Evolutionary conservation across 1,140 invertebrate genomes (phyloP).

Genomic region (Notospermus geniculatus): DNA sequence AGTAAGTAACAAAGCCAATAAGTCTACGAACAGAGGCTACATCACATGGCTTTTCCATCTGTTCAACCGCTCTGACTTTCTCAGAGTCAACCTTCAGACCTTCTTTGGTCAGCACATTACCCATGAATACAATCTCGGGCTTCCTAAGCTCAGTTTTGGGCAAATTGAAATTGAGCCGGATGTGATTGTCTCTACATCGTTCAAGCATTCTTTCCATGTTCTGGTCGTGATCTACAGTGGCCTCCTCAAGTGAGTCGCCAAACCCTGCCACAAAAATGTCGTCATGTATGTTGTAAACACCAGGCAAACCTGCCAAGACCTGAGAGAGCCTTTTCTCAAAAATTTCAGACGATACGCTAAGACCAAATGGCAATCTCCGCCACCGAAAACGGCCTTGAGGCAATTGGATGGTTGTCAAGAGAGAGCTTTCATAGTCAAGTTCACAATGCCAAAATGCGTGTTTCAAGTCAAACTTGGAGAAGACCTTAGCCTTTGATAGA

Average conservation of each 20-base stretch:
- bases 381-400: constrained; percentile 29
- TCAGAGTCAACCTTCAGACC: constrained; percentile 37
- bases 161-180: constrained; percentile 25
- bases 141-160: constrained; percentile 20
- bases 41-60: constrained; percentile 47
- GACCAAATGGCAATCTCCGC: constrained; percentile 29
- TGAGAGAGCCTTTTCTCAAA: constrained; percentile 15
- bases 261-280: constrained; percentile 13
- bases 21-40: constrained; percentile 28
- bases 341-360: constrained; percentile 26
- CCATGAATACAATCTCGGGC: constrained; percentile 22
- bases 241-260: neutral
- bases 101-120: constrained; percentile 17
- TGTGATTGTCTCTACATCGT: constrained; percentile 13
- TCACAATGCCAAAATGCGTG: constrained; percentile 44
- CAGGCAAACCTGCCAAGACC: constrained; percentile 2
- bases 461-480: constrained; percentile 50
- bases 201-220: constrained; percentile 21
- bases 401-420: constrained; percentile 23
- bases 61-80: constrained; percentile 49
- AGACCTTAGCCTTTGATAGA: neutral
- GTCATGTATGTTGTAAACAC: constrained; percentile 9
- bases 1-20: constrained; percentile 27
- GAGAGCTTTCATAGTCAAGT: constrained; percentile 11
- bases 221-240: constrained; percentile 21